Conservation (phyloP, 2,113 vertebrate species). For the Nothocercus nigrocapillus region DNA sequence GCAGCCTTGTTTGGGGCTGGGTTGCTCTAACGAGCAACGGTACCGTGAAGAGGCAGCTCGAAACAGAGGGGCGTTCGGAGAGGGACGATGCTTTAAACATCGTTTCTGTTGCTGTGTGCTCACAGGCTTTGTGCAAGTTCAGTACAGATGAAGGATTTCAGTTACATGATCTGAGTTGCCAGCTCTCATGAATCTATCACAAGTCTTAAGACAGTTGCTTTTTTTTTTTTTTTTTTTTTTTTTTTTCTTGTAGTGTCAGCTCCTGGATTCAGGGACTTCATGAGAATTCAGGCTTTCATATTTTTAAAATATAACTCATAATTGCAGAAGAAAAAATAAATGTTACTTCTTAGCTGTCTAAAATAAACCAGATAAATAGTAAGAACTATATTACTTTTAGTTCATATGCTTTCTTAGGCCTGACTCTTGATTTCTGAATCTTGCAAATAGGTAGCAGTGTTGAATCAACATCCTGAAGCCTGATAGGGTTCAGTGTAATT, state of each 20-base stretch:
- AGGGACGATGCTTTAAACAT: not conserved
- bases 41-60: not conserved
- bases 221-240: not conserved
- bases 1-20: not conserved
- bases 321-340: not conserved
- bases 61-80: not conserved
- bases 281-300: not conserved
- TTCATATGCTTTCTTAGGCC: not conserved
- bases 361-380: not conserved
- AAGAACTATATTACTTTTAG: not conserved
- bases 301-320: not conserved
- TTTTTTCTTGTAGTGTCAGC: not conserved
- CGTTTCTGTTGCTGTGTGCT: not conserved
- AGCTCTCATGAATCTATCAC: not conserved
- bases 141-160: not conserved
- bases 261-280: not conserved
- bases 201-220: not conserved
- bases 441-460: not conserved
- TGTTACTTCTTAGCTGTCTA: not conserved
- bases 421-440: not conserved
- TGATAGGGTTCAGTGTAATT: not conserved
- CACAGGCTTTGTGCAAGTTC: not conserved
- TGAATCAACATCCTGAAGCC: not conserved
- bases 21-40: not conserved
- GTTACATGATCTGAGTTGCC: not conserved